Conservation (phyloP, 2,888 invertebrate species). For the Ashinkailepas kermadecensis region DNA sequence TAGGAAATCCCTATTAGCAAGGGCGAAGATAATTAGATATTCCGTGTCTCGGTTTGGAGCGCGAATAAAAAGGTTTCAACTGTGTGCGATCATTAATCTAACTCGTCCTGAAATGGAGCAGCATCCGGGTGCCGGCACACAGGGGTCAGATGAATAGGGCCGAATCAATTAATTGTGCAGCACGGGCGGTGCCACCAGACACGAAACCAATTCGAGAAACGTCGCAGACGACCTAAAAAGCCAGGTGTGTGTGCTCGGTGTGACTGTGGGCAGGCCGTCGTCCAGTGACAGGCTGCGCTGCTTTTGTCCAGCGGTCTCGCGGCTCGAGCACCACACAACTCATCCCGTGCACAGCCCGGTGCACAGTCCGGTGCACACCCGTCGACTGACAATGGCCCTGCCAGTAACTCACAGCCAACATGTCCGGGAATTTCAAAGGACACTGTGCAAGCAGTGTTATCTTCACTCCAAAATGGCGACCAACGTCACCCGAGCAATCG, state of each 20-base stretch:
- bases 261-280: neutral
- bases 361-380: too few species aligned
- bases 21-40: constrained; percentile 14
- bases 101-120: constrained; percentile 5
- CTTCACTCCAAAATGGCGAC: neutral
- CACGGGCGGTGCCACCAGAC: neutral
- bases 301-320: neutral
- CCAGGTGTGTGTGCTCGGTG: neutral
- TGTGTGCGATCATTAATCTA: neutral
- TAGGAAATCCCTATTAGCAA: constrained; percentile 20
- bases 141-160: constrained; percentile 9
- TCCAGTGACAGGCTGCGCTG: neutral
- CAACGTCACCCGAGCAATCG: neutral
- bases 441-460: neutral
- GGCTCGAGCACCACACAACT: neutral
- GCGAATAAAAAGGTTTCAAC: constrained; percentile 5
- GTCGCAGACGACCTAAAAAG: neutral
- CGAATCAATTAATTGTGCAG: constrained; percentile 15
- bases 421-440: neutral
- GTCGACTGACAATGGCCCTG: too few species aligned
- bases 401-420: too few species aligned
- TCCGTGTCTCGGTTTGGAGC: neutral
- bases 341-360: too few species aligned
- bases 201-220: neutral
- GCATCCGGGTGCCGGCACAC: neutral